Evolutionary conservation across 2,888 invertebrate genomes (phyloP).

Genomic region (Eristalis intricaria): DNA sequence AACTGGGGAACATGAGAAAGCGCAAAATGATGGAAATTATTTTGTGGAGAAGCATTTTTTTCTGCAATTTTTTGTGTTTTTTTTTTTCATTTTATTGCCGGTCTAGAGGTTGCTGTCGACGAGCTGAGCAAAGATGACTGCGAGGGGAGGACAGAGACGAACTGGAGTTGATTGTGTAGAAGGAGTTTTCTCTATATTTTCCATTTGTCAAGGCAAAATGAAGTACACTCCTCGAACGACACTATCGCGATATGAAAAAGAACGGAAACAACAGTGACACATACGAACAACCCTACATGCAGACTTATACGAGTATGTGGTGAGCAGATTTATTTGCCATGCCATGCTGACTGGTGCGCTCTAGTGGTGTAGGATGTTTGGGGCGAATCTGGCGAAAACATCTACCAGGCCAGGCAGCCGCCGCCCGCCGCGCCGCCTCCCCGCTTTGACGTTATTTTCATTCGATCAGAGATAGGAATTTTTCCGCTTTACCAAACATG

Average conservation of each 20-base stretch:
- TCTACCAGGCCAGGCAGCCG: background rate
- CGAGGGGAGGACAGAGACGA: slow-evolving; percentile 31
- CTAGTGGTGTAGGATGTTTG: background rate
- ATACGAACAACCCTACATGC: slow-evolving; percentile 16
- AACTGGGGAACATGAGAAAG: slow-evolving; percentile 50
- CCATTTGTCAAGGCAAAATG: slow-evolving; percentile 67
- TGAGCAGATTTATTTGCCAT: slow-evolving; percentile 59
- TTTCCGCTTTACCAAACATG: slow-evolving; percentile 71
- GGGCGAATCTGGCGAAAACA: slow-evolving; percentile 48
- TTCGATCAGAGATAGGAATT: slow-evolving; percentile 70
- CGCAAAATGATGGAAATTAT: slow-evolving; percentile 70
- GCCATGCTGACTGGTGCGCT: background rate
- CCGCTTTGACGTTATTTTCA: slow-evolving; percentile 60
- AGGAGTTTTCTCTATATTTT: slow-evolving; percentile 56
- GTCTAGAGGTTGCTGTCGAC: slow-evolving; percentile 38
- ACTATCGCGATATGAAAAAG: slow-evolving; percentile 67
- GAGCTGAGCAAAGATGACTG: background rate
- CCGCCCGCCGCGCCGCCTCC: too few relatives aligned
- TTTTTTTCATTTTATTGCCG: slow-evolving; percentile 44
- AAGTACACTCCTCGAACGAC: slow-evolving; percentile 65
- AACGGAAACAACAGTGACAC: slow-evolving; percentile 55
- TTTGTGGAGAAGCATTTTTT: slow-evolving; percentile 40
- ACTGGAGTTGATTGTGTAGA: slow-evolving; percentile 67
- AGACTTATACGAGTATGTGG: slow-evolving; percentile 13
- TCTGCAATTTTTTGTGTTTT: background rate